Base-by-base conservation (phyloP, 2,888 invertebrate genomes). In the Melangyna quadrimaculata region DNA sequence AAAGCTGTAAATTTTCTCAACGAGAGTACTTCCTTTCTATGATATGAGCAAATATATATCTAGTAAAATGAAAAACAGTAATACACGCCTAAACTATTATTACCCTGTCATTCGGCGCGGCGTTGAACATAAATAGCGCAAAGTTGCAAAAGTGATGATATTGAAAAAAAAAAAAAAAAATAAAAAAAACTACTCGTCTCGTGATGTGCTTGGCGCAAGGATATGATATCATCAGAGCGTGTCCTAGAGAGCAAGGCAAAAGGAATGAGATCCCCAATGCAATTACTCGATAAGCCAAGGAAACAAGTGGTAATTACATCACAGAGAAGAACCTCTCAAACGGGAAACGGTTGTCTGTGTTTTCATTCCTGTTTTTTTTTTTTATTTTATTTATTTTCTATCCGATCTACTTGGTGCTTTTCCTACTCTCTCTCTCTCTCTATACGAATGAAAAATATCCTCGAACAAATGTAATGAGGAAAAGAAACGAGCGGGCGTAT, bases 261-360 rank as follows among this genome's bases (percentile, higher is more conserved):
- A 27, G 24, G 67, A 40, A 51, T 45, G 45, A 67, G 67, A 67
- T 73, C 59, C 48, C 61, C 77, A 86, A 81, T 78, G 86, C 86
- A 86, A 81, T 86, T 81, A 86, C 81, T 61, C 77, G 86, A 86
- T 86, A 86, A 86, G 77, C 70, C 81, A 59, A 78, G 86, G 81
- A 78, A 86, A 86, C 86, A 81, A 86, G 73, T 81, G 86, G 86
- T 86, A 86, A 86, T 86, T 86, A 86, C 86, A 86, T 86, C 67
- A 67, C 70, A 81, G 43, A 78, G 77, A 73, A 78, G 86, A 86
- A 57, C 86, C 81, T 77, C 81, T 86, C 70, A 77, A 81, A 78
- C 81, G 63, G 86, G 86, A 86, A 78, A 67, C 70, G 55, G 67
- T 71, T 81, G 81, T 86, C 86, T 86, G 73, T 73, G 48, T 80